Percentiles rank a stretch among this genome's conserved stretches.
Evolutionary conservation across 2,797 vertebrate genomes (phyloP).

Genomic region (Sebastes cheni): DNA sequence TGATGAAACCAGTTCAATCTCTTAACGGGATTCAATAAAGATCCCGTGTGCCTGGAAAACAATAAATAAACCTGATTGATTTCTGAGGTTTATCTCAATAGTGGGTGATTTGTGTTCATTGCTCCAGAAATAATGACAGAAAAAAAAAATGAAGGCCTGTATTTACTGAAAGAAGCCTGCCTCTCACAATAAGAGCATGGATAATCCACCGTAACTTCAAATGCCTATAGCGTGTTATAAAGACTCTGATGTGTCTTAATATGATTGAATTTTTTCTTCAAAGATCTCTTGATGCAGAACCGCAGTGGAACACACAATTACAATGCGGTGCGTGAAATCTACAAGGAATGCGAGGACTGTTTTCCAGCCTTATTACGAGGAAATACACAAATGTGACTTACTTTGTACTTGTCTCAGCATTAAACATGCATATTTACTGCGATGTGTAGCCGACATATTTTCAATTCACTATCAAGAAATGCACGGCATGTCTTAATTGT

Average conservation of each 20-base stretch:
- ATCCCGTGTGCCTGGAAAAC: not conserved
- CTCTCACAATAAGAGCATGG: constrained; percentile 7
- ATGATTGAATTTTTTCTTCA: constrained; percentile 32
- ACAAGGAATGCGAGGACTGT: not conserved
- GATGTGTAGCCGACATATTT: not conserved
- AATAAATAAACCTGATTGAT: not conserved
- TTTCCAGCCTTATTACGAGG: constrained; percentile 9
- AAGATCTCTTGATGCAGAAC: constrained; percentile 7
- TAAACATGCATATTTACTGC: not conserved
- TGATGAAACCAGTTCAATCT: not conserved
- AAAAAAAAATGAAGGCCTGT: not conserved
- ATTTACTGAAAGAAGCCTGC: not conserved
- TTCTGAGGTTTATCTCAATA: not conserved
- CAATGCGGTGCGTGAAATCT: constrained; percentile 5
- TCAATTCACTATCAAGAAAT: not conserved
- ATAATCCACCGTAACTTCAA: constrained; percentile 19
- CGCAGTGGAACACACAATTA: constrained; percentile 16
- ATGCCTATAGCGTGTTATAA: constrained; percentile 4
- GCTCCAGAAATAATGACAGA: not conserved
- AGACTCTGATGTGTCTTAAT: constrained; percentile 14
- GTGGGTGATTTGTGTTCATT: not conserved
- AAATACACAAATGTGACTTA: not conserved
- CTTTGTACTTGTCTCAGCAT: not conserved
- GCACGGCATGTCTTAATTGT: not conserved
- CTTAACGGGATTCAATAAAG: not conserved